Evolutionary conservation across 2,888 invertebrate species (phyloP).

Genomic region (Lasius platythorax): DNA sequence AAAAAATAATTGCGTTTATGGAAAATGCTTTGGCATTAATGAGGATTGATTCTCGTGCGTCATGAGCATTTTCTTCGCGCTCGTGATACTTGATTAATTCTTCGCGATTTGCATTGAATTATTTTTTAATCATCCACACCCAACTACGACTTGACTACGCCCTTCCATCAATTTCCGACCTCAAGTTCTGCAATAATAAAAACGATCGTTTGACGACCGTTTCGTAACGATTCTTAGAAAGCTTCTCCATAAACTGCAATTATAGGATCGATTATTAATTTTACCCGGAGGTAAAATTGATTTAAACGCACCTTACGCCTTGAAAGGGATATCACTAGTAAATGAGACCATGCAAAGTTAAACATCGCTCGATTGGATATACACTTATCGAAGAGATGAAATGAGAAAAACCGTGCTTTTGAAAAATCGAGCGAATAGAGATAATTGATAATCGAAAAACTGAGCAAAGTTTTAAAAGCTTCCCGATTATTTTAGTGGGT

Average conservation of each 20-base stretch:
- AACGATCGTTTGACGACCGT: slow-evolving; percentile 22
- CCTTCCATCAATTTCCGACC: slow-evolving; percentile 26
- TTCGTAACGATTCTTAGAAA: not conserved
- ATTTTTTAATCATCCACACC: slow-evolving; percentile 38
- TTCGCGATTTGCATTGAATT: slow-evolving; percentile 24
- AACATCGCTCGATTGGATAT: not conserved
- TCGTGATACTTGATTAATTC: slow-evolving; percentile 33
- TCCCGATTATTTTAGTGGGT: not conserved
- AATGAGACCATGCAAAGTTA: not conserved
- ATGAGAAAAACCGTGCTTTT: not conserved
- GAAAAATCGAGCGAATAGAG: not conserved
- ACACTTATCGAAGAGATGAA: not conserved
- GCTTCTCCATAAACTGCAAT: slow-evolving; percentile 40
- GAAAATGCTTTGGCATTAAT: not conserved
- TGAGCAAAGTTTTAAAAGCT: not conserved
- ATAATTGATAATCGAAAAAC: not conserved
- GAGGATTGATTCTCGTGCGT: not conserved
- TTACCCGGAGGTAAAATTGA: slow-evolving; percentile 13
- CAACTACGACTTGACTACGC: not conserved
- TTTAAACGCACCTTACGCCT: not conserved
- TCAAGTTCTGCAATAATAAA: slow-evolving; percentile 28
- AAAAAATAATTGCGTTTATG: not conserved
- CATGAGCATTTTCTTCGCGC: not conserved
- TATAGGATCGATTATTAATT: slow-evolving; percentile 45
- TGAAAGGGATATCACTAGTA: not conserved